A percentile compares a stretch with the other conserved stretches of the same genome.
Evolutionary conservation across 2,888 invertebrate genomes (phyloP).

Genomic region (Cantharis nigra): DNA sequence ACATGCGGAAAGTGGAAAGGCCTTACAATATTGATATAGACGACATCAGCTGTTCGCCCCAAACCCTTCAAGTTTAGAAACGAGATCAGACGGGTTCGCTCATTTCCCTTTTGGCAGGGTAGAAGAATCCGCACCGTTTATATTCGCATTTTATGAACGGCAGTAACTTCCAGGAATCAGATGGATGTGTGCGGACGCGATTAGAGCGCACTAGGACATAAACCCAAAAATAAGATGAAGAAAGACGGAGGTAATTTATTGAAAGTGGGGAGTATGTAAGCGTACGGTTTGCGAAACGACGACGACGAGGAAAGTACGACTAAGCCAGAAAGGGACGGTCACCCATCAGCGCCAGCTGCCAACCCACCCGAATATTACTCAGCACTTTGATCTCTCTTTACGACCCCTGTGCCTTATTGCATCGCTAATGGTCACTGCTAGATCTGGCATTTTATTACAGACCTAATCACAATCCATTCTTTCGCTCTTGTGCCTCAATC

Average conservation of each 20-base stretch:
- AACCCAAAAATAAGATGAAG: constrained; percentile 8
- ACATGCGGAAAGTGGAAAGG: constrained; percentile 36
- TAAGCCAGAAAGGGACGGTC: constrained; percentile 32
- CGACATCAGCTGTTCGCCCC: constrained; percentile 40
- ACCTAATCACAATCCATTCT: constrained; percentile 29
- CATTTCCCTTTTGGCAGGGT: constrained; percentile 29
- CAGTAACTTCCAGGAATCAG: constrained; percentile 36
- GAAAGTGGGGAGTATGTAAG: constrained; percentile 18
- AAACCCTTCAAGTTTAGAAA: constrained; percentile 16
- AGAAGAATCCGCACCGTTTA: constrained; percentile 34
- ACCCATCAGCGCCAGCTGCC: constrained; percentile 40
- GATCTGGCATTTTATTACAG: constrained; percentile 44
- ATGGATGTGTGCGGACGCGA: constrained; percentile 33
- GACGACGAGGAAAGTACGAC: background rate
- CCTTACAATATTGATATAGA: constrained; percentile 44
- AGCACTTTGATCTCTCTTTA: constrained; percentile 42
- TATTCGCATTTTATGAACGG: constrained; percentile 38
- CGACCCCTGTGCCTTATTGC: constrained; percentile 41
- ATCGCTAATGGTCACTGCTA: constrained; percentile 45
- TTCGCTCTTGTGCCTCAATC: constrained; percentile 8
- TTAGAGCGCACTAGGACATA: constrained; percentile 15
- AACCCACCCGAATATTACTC: constrained; percentile 41
- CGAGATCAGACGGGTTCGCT: constrained; percentile 33
- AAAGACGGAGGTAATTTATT: constrained; percentile 24
- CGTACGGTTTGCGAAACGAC: constrained; percentile 10